A percentile compares a stretch with the other conserved stretches of the same genome.
These are phyloP conservation scores for Solenopsis fugax DNA, from an alignment of 1,140 invertebrate species.

Conservation along the genomic window DNA sequence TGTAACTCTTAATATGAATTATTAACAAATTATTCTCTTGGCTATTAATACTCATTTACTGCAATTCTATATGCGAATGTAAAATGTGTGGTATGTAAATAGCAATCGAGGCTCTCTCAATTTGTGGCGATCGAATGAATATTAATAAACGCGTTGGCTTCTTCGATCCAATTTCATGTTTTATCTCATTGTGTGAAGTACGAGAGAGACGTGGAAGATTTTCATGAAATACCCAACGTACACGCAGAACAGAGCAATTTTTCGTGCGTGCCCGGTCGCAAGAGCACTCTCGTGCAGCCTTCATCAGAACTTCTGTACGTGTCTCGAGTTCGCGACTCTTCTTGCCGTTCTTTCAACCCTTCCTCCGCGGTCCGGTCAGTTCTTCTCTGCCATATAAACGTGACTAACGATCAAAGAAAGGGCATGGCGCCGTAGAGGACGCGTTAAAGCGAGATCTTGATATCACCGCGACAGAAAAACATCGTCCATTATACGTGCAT, in stretches of 20 bases:
- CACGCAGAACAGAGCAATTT: constrained; percentile 49
- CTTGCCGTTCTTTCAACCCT: constrained; percentile 15
- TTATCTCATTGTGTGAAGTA: background rate
- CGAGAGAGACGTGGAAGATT: background rate
- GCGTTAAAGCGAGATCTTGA: background rate
- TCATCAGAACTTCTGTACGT: constrained; percentile 43
- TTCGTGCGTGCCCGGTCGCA: background rate
- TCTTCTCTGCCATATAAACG: constrained; percentile 43
- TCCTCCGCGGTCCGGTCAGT: constrained; percentile 42
- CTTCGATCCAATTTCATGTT: background rate
- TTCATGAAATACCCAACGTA: constrained; percentile 28
- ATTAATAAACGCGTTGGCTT: background rate
- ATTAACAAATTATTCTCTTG: background rate
- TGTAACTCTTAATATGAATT: background rate
- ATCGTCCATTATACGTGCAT: constrained; percentile 6
- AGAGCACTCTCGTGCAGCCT: constrained; percentile 34
- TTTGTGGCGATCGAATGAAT: background rate
- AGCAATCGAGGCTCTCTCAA: background rate
- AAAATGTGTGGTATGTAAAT: background rate
- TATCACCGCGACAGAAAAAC: constrained; percentile 6
- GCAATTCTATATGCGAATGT: background rate
- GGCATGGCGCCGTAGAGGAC: background rate
- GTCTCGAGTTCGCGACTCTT: constrained; percentile 39
- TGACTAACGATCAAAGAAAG: constrained; percentile 38
- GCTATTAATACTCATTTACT: background rate